A percentile compares a stretch with the other conserved stretches of the same genome.
These are phyloP conservation scores for Orius laevigatus DNA, from an alignment of 1,140 invertebrate species.

Conservation along the genomic window DNA sequence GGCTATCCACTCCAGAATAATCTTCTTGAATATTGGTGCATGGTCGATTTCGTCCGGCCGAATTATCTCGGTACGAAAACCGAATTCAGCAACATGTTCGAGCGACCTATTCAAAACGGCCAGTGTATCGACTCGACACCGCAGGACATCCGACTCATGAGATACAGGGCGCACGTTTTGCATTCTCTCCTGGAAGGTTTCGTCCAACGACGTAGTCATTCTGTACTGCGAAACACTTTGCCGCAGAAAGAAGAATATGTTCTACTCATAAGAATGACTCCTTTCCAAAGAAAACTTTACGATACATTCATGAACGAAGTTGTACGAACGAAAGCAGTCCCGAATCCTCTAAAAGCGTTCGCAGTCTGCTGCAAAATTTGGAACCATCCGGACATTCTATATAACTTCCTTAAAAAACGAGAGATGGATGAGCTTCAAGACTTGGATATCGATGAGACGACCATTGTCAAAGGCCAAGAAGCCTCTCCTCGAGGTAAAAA, in stretches of 20 bases:
- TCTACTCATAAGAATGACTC: slow-evolving; percentile 69
- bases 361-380: slow-evolving; percentile 99
- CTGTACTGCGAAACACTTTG: slow-evolving; percentile 67
- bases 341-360: slow-evolving; percentile 94
- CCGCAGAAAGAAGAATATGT: slow-evolving; percentile 88
- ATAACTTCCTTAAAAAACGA: slow-evolving; percentile 74
- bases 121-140: slow-evolving; percentile 86
- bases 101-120: slow-evolving; percentile 84
- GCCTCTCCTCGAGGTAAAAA: slow-evolving; percentile 8
- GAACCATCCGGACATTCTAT: slow-evolving; percentile 97
- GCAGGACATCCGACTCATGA: slow-evolving; percentile 75
- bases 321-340: slow-evolving; percentile 64
- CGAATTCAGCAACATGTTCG: slow-evolving; percentile 92
- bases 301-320: slow-evolving; percentile 85
- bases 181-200: slow-evolving; percentile 81
- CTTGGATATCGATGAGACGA: slow-evolving; percentile 70
- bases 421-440: slow-evolving; percentile 68
- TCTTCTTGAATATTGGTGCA: slow-evolving; percentile 89
- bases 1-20: slow-evolving; percentile 97
- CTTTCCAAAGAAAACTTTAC: slow-evolving; percentile 73
- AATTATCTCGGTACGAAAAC: slow-evolving; percentile 84
- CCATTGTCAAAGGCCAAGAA: slow-evolving; percentile 28
- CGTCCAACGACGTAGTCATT: slow-evolving; percentile 80
- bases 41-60: slow-evolving; percentile 90
- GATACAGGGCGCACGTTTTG: slow-evolving; percentile 74